Percentiles rank a stretch among this genome's conserved stretches.
Conservation (phyloP, 2,113 vertebrate species). For the Regulus satrapa region DNA sequence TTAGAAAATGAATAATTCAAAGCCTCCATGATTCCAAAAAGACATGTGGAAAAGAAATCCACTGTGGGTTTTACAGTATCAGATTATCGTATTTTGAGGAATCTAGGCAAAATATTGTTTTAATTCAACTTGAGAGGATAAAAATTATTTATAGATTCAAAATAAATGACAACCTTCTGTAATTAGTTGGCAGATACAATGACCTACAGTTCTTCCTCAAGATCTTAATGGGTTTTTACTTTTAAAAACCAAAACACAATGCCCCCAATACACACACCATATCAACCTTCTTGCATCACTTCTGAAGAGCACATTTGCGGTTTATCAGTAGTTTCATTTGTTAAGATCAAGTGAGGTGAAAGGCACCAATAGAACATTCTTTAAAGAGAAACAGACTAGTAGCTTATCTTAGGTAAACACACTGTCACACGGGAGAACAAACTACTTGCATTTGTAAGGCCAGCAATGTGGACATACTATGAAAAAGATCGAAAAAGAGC, state of each 20-base stretch:
- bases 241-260: not conserved
- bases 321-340: not conserved
- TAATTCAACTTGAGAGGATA: not conserved
- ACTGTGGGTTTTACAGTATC: not conserved
- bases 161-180: not conserved
- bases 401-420: slow-evolving; percentile 46
- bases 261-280: not conserved
- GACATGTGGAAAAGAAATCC: not conserved
- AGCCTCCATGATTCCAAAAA: not conserved
- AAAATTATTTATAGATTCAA: not conserved
- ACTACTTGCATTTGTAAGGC: not conserved
- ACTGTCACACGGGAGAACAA: not conserved
- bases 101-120: fast-evolving
- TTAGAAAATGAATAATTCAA: not conserved
- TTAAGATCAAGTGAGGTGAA: slow-evolving; percentile 31
- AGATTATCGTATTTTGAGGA: not conserved
- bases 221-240: not conserved
- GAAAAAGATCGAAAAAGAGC: not conserved
- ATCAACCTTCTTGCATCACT: not conserved
- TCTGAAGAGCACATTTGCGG: not conserved
- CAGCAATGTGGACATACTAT: not conserved
- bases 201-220: not conserved
- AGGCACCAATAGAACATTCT: not conserved
- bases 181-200: not conserved
- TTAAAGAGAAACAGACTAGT: not conserved